Evolutionary conservation across 2,888 invertebrate genomes (phyloP), one percentile per base, ranked within the genome.

Genomic region (Melieria omissa): DNA sequence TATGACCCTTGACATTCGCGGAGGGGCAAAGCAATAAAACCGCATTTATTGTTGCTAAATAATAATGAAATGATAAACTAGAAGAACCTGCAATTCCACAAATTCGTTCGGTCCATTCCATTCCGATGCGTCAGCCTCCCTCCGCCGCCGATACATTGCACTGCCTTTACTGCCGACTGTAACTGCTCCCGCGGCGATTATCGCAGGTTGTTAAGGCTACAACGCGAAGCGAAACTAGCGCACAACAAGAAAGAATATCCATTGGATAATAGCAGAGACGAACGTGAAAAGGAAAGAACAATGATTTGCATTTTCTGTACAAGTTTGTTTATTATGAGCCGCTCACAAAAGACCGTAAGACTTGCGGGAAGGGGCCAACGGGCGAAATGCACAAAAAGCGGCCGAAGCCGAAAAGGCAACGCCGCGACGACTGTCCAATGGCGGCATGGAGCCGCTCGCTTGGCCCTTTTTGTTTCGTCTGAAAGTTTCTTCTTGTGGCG

Each of bases 51-150:
- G 76, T 81, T 78, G 80, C 76, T 80, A 80, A 80, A 81, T 80
- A 78, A 81, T 81, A 81, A 81, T 81, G 78, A 80, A 80, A 80
- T 80, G 81, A 80, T 79, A 80, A 81, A 81, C 47, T 62, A n/a
- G 47, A 44, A 61, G 61, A 10, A 6, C 41, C 10, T 5, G 10
- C 52, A 52, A 10, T 16, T 14, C 7, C 5, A 6, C 58, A 61
- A 29, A n/a, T 61, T 4, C 60, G 60, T 9, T 61, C 12, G 4
- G 5, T 8, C 61, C 52, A 52, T 52, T 52, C 29, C 29, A 6
- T 14, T 52, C 52, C 5, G 5, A 5, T 52, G 14, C 10, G 14
- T 1, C 44, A 41, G 12, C 16, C 29, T 16, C 9, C 29, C 10
- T 5, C 58, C 16, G 4, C 41, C 58, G 29, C 58, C 10, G 5